phyloP scores from a whole-genome alignment of 2,113 vertebrate species.

The Trematocara macrostoma region DNA sequence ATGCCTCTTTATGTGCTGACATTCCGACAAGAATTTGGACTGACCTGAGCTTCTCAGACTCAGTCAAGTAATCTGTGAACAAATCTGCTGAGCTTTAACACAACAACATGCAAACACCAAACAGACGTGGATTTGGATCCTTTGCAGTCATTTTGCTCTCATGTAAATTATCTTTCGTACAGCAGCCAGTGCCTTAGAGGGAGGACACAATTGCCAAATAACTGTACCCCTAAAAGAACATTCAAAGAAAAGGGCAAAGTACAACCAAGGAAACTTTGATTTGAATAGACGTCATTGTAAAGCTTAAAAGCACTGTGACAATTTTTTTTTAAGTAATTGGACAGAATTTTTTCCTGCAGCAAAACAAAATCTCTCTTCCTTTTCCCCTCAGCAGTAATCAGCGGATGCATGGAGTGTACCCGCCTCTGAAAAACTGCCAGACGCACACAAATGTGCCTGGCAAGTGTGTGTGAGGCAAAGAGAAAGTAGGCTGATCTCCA shows the following conservation, averaged over 20 bases:
- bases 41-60: neutral
- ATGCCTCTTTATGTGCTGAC: neutral
- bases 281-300: neutral
- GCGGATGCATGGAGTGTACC: constrained; percentile 28
- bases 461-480: neutral
- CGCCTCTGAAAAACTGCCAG: neutral
- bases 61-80: neutral
- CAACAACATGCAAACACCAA: neutral
- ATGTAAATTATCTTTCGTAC: neutral
- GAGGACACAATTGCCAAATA: neutral
- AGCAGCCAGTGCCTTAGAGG: neutral
- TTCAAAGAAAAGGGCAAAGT: neutral
- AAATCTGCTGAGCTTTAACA: neutral
- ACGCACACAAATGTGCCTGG: neutral
- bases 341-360: constrained; percentile 7
- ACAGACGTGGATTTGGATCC: neutral
- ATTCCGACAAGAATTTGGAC: neutral
- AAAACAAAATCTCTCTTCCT: constrained; percentile 3
- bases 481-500: neutral
- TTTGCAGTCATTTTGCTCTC: neutral
- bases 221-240: neutral
- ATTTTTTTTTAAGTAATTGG: neutral
- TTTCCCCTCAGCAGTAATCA: constrained; percentile 5
- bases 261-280: neutral
- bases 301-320: neutral